Evolutionary conservation across 2,888 invertebrate genomes (phyloP), one percentile per base, ranked within the genome.

Genomic region (Rhagium mordax): DNA sequence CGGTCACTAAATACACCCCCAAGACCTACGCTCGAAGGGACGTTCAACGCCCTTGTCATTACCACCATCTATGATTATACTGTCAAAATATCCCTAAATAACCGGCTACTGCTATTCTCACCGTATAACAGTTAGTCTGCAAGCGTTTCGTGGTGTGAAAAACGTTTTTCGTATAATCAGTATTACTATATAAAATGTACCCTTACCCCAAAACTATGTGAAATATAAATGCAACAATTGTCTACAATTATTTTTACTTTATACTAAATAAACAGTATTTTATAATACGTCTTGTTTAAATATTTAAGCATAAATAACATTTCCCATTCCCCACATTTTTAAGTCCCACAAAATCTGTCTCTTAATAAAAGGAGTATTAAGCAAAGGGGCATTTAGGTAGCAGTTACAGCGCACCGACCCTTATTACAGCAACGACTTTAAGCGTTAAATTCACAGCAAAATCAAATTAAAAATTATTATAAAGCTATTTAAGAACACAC

Each of bases 11-110:
- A 75, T 75, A 74, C 75, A 77, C 81, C 75, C 79, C 78, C 77
- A 73, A 71, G 49, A 69, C 20, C 71, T 70, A 75, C 57, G 67
- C 27, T 67, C 61, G 61, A 7, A 47, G 61, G 75, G 65, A 67
- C 69, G 48, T 68, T 59, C 48, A 74, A 75, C 79, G 78, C 80
- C 77, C 77, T 65, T 75, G 79, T 80, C 80, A 74, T 74, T 76
- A 73, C 70, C 80, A 80, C 74, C 66, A 71, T 71, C 68, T 79
- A 71, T 80, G 77, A 81, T 81, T 81, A 79, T 69, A 72, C 74
- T 80, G 81, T 78, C 80, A 79, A 80, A 77, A 76, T 72, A 72
- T 67, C 55, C 41, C 67, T 24, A 57, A 67, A 67, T 21, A 67
- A 41, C 16, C 24, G 24, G 67, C 18, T 57, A 27, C 18, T n/a